phyloP scores from a whole-genome alignment of 2,888 invertebrate species.

The Limulus polyphemus region DNA sequence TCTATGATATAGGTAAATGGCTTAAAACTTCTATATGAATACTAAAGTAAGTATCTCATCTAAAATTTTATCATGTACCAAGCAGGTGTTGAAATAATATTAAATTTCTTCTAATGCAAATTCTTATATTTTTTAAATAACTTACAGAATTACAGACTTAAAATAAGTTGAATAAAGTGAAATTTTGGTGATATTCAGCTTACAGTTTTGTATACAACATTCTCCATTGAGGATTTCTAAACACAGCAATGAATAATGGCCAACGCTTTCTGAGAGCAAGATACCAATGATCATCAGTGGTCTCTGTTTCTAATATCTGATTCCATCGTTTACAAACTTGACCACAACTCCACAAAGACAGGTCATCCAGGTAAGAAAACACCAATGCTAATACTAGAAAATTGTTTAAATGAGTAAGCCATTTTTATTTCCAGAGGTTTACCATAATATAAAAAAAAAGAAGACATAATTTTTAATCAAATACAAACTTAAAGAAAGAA shows the following conservation, averaged over 20 bases:
- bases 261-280: conserved; percentile 61
- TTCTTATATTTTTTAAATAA: too few species aligned
- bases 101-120: too few species aligned
- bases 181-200: conserved; percentile 20
- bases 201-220: conserved; percentile 50
- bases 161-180: too few species aligned
- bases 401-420: conserved; percentile 4
- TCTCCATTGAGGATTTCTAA: conserved; percentile 62
- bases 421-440: background rate
- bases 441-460: background rate
- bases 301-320: conserved; percentile 61
- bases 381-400: conserved; percentile 64
- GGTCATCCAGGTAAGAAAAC: conserved; percentile 78
- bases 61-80: too few species aligned
- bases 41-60: too few species aligned
- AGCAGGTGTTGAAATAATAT: too few species aligned
- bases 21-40: too few species aligned
- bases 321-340: conserved; percentile 77
- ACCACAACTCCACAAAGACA: conserved; percentile 76
- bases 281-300: conserved; percentile 66
- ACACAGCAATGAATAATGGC: conserved; percentile 70
- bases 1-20: too few species aligned
- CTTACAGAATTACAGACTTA: too few species aligned
- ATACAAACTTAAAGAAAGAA: background rate
- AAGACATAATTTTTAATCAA: background rate